Evolutionary conservation across 2,113 vertebrate species (phyloP), one percentile per base, ranked within the genome.

Genomic region (Microcebus lehilahytsara): DNA sequence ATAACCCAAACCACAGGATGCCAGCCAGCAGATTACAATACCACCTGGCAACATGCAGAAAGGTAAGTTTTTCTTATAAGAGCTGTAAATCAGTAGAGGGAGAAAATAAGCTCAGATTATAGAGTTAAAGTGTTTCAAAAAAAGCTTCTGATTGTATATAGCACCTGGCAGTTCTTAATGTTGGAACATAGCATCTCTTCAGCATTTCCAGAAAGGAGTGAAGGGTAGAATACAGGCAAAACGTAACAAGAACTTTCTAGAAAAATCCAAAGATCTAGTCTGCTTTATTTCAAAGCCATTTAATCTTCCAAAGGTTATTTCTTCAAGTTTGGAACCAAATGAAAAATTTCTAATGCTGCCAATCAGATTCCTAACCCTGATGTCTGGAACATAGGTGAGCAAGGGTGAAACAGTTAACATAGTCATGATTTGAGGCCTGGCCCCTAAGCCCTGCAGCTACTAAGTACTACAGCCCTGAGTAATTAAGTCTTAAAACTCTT

Each of bases 21-120:
- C 98, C 99, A 34, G 94, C 96, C 40, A 98, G 97, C 72, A 98
- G 99, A 6, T 98, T 99, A 87, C 98, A 99, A 0, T 99, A 99
- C 71, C 99, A 99, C 81, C 97, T 99, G 3, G 98, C 99, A 25
- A 99, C 99, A 96, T 99, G 99, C 97, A 98, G 89, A 64, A 98
- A 99, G 98, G 99, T 99, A 96, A 97, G 92, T 71, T 90, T 86
- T 74, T n/a, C 74, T 75, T 42, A 75, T 60, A 30, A 60, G 19
- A 67, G 51, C 23, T 42, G 10, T 58, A 83, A 94, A 27, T 89
- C 93, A 89, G 12, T 81, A 46, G n/a, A 84, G 1, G n/a, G 32
- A 37, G 22, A 60, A 67, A 75, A 62, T 20, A 89, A 93, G 46
- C 66, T 93, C 72, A 85, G 8, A 83, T 71, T 81, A 86, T 89